A percentile compares a stretch with the other conserved stretches of the same genome.
Conservation (phyloP, 53 echinoderm and acorn worm genomes). For the Antedon mediterranea region DNA sequence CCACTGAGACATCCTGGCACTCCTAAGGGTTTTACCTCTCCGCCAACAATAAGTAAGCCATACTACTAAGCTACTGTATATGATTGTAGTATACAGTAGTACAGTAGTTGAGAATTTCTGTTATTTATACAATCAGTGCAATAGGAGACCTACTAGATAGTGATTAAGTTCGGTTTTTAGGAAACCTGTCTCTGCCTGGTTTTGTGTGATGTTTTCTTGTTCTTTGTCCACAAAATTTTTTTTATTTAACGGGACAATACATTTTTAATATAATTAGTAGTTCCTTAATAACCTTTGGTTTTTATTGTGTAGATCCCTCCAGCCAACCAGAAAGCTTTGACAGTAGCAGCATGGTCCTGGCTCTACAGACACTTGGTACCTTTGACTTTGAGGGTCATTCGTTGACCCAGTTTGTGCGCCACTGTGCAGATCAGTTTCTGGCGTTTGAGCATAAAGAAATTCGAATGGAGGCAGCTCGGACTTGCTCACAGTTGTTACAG, state of each 20-base stretch:
- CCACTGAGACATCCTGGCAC: conserved; percentile 93
- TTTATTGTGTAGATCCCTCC: background rate
- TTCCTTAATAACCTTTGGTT: background rate
- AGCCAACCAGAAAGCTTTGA: conserved; percentile 45
- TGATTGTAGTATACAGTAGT: too few relatives aligned
- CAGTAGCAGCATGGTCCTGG: conserved; percentile 79
- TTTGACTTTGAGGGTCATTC: conserved; percentile 99
- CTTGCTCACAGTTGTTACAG: conserved; percentile 81
- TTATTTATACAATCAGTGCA: too few relatives aligned
- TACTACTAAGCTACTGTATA: too few relatives aligned
- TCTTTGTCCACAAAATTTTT: too few relatives aligned
- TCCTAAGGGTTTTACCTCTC: conserved; percentile 59
- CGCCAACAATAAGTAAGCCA: conserved; percentile 23
- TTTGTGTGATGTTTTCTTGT: too few relatives aligned
- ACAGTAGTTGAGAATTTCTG: too few relatives aligned
- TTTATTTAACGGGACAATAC: too few relatives aligned
- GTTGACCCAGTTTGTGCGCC: conserved; percentile 96
- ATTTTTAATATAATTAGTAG: too few relatives aligned
- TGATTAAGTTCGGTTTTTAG: too few relatives aligned
- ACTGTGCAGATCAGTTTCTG: conserved; percentile 92
- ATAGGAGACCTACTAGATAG: too few relatives aligned
- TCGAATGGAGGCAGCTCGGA: conserved; percentile 83
- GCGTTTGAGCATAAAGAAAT: conserved; percentile 94
- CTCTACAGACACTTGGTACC: conserved; percentile 74
- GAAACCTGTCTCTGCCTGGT: too few relatives aligned